Base-by-base conservation (phyloP, 2,113 vertebrate species). In the Piliocolobus tephrosceles region DNA sequence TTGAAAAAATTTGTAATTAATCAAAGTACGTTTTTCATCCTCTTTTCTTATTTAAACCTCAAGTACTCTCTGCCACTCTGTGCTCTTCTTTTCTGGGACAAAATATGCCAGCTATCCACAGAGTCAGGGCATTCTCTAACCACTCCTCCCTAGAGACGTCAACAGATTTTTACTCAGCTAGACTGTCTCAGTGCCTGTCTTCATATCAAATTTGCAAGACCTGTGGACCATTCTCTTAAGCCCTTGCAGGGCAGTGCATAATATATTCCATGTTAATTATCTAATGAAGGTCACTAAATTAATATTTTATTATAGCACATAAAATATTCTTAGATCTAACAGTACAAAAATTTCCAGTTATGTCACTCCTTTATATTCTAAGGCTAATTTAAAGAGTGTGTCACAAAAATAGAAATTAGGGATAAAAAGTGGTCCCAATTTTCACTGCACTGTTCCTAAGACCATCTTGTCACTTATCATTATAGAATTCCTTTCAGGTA, bases 201-300 rank as follows among this genome's bases (percentile, higher is more conserved):
- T 94, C 27, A 2, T 4, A 32, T 17, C 58, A 85, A 47, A 47
- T 94, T 50, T 70, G 16, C 38, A 88, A 72, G 3, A 57, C 17
- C 40, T 50, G 6, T 14, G 14, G 35, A 32, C 27, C 75, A 8
- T 76, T 76, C 35, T 47, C 25, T 55, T 45, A 83, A 17, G 70
- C 61, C 17, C 45, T 80, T 90, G 20, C 57, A 86, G 22, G n/a
- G 14, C 3, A 57, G 11, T 73, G 78, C 8, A 89, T 87, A 95
- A 95, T 73, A 66, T 0, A 91, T 93, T n/a, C 32, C 25, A n/a
- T 43, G 58, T 17, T 68, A 97, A 94, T 91, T 91, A 72, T 75
- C 47, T 91, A 75, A 78, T 52, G 72, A 78, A 7, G 25, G 1
- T 89, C 43, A 91, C 30, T 76, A 93, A 23, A 52, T 89, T 93